Evolutionary conservation across 2,797 vertebrate genomes (phyloP).

Genomic region (Natrix natrix): DNA sequence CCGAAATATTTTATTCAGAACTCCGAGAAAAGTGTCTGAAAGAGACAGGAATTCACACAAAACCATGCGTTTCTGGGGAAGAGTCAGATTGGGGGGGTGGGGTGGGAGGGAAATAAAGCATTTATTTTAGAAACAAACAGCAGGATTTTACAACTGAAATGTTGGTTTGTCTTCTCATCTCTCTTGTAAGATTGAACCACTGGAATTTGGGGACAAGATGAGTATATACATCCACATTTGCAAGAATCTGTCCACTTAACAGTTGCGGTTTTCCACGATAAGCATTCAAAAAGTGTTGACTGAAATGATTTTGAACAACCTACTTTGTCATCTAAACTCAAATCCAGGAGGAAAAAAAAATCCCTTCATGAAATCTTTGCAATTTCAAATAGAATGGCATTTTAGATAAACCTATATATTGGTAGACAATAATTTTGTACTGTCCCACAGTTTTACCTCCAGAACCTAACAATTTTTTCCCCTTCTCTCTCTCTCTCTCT

Average conservation of each 20-base stretch:
- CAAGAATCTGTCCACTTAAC: conserved; percentile 78
- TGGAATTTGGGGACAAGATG: conserved; percentile 84
- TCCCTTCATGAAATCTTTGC: conserved; percentile 73
- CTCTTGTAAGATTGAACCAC: conserved; percentile 79
- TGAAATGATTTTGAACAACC: conserved; percentile 76
- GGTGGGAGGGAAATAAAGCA: conserved; percentile 18
- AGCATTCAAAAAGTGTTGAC: conserved; percentile 77
- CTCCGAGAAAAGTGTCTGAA: background rate
- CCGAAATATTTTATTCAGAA: conserved; percentile 20
- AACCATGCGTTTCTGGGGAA: conserved; percentile 23
- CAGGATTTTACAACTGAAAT: conserved; percentile 85
- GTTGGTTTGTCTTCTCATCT: conserved; percentile 83
- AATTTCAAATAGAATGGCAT: conserved; percentile 74
- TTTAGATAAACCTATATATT: conserved; percentile 68
- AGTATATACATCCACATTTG: conserved; percentile 62
- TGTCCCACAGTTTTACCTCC: background rate
- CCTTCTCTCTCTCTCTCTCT: conserved; percentile 52
- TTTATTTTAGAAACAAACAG: conserved; percentile 75
- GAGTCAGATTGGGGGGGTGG: conserved; percentile 19
- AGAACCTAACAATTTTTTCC: conserved; percentile 59
- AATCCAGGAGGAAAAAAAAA: conserved; percentile 66
- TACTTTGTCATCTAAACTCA: conserved; percentile 72
- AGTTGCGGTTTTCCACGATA: conserved; percentile 82
- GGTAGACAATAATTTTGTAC: conserved; percentile 61
- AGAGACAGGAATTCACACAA: conserved; percentile 14